These are phyloP conservation scores for Vanessa cardui DNA, from an alignment of 2,888 invertebrate genomes.

Conservation along the genomic window DNA sequence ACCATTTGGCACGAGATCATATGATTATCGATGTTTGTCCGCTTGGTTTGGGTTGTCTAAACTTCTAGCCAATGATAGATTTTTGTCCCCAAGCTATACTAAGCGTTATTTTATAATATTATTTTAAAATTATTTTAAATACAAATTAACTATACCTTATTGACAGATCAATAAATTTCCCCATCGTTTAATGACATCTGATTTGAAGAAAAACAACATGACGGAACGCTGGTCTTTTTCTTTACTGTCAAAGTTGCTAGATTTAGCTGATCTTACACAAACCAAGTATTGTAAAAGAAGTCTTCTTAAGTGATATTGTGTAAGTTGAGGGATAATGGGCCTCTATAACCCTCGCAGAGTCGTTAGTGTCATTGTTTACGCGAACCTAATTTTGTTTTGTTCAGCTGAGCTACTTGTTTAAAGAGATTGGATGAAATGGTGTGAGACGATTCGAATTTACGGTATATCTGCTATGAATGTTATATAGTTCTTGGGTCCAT, in stretches of 20 bases:
- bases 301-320: conserved; percentile 40
- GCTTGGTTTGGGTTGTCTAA: too few relatives aligned
- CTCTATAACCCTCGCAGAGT: conserved; percentile 26
- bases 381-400: conserved; percentile 31
- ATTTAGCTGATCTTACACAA: conserved; percentile 27
- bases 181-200: neutral
- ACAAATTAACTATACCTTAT: too few relatives aligned
- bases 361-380: conserved; percentile 34
- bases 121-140: too few relatives aligned
- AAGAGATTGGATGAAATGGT: conserved; percentile 21
- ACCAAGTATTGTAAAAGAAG: conserved; percentile 34
- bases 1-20: too few relatives aligned
- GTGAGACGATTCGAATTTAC: conserved; percentile 11
- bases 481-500: too few relatives aligned
- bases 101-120: too few relatives aligned
- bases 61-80: too few relatives aligned
- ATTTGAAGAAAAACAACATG: conserved; percentile 23
- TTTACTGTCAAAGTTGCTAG: conserved; percentile 30
- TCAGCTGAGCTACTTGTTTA: conserved; percentile 25
- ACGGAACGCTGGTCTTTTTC: conserved; percentile 10
- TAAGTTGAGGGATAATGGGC: conserved; percentile 38
- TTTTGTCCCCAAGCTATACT: too few relatives aligned
- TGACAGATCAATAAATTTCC: too few relatives aligned
- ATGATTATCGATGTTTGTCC: too few relatives aligned
- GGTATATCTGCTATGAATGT: conserved; percentile 6